Percentiles rank a stretch among this genome's conserved stretches.
Conservation (phyloP, 2,888 invertebrate species). For the Pantelozetes paolii region DNA sequence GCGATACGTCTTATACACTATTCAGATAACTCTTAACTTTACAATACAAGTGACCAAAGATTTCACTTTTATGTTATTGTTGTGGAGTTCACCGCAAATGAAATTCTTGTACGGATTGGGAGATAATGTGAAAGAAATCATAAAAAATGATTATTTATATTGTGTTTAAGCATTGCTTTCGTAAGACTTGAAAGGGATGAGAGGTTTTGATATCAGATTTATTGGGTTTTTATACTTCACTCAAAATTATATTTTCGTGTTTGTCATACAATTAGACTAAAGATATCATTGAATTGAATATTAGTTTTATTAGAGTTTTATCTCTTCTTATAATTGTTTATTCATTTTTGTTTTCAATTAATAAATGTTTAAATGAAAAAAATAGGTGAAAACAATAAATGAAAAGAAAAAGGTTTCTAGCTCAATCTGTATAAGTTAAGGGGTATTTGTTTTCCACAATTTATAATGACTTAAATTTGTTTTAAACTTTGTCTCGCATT, state of each 20-base stretch:
- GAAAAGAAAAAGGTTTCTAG: slow-evolving; percentile 27
- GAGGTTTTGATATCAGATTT: background rate
- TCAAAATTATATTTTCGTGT: background rate
- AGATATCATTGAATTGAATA: background rate
- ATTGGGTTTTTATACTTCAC: background rate
- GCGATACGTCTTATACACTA: background rate
- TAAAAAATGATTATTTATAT: background rate
- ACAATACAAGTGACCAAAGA: slow-evolving; percentile 1
- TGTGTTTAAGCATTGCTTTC: background rate
- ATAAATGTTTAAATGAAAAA: background rate
- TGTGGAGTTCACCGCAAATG: background rate
- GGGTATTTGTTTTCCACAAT: background rate
- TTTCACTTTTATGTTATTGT: background rate
- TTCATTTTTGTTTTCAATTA: background rate
- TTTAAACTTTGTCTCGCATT: background rate
- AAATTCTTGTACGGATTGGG: background rate
- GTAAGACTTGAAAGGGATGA: slow-evolving; percentile 8
- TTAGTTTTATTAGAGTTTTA: slow-evolving; percentile 2
- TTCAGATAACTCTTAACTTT: background rate
- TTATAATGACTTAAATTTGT: background rate
- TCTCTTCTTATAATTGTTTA: slow-evolving; percentile 9
- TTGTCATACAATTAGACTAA: background rate
- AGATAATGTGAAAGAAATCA: background rate
- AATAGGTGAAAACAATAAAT: background rate
- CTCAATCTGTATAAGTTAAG: slow-evolving; percentile 31